These are phyloP conservation scores for Orthonychiurus folsomi DNA, from an alignment of 2,888 invertebrate genomes.

Conservation along the genomic window DNA sequence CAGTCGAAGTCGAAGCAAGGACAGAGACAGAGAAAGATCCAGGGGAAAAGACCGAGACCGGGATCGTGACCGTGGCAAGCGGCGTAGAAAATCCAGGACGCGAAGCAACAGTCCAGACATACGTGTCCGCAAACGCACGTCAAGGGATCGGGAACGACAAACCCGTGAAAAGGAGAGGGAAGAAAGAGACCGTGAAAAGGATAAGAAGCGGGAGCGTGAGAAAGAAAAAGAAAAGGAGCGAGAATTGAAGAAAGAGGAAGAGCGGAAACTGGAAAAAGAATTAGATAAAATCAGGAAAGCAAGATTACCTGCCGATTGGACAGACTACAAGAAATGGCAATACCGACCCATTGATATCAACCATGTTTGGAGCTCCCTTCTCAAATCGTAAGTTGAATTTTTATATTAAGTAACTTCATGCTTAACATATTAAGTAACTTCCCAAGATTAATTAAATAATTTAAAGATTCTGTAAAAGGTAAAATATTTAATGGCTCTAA, in stretches of 20 bases:
- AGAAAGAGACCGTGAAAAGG: conserved; percentile 6
- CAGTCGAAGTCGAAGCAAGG: conserved; percentile 6
- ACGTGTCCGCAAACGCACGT: conserved; percentile 14
- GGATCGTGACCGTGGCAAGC: conserved; percentile 18
- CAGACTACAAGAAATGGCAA: conserved; percentile 33
- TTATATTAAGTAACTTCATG: neutral
- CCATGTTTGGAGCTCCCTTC: conserved; percentile 19
- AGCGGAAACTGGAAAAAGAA: conserved; percentile 25
- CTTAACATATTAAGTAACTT: neutral
- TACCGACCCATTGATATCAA: conserved; percentile 30
- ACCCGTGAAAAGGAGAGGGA: conserved; percentile 21
- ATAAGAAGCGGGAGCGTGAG: neutral
- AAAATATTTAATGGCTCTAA: no score
- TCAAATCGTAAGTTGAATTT: neutral
- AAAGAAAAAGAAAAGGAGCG: conserved; percentile 13
- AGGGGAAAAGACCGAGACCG: conserved; percentile 17
- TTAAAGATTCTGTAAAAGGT: no score
- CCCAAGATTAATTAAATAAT: no score
- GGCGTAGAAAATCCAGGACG: conserved; percentile 13
- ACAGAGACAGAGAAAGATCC: conserved; percentile 16
- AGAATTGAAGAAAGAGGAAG: conserved; percentile 22
- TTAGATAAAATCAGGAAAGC: conserved; percentile 32
- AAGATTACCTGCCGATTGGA: conserved; percentile 37
- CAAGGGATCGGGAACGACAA: conserved; percentile 11
- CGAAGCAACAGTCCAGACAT: conserved; percentile 16